phyloP scores from a whole-genome alignment of 53 echinoderm and acorn worm genomes.

The Paelopatides confundens region DNA sequence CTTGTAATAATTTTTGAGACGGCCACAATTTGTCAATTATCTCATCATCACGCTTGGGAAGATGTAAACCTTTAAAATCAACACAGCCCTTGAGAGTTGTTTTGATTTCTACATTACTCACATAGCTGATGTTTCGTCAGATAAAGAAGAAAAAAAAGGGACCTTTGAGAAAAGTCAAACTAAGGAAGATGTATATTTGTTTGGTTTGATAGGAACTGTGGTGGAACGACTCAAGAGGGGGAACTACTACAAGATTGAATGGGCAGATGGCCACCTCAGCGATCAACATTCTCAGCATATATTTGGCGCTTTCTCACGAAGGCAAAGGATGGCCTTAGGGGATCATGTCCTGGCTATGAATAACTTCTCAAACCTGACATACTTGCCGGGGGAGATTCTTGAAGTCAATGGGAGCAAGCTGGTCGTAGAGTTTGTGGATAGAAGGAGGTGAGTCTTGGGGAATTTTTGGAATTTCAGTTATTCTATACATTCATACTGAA shows the following conservation, averaged over 20 bases:
- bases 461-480: not conserved
- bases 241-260: conserved; percentile 77
- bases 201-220: conserved; percentile 68
- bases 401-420: conserved; percentile 69
- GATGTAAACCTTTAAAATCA: not conserved
- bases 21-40: too few species aligned
- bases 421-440: conserved; percentile 89
- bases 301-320: conserved; percentile 90
- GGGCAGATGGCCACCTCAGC: conserved; percentile 77
- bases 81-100: not conserved
- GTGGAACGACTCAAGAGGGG: conserved; percentile 73
- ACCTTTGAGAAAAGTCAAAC: not conserved
- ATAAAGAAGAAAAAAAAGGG: not conserved
- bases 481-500: not conserved
- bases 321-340: conserved; percentile 89
- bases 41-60: too few species aligned
- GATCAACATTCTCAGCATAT: conserved; percentile 83
- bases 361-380: conserved; percentile 68
- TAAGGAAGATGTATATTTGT: not conserved
- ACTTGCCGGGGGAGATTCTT: conserved; percentile 83
- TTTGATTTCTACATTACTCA: not conserved
- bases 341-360: conserved; percentile 86
- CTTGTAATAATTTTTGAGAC: too few species aligned
- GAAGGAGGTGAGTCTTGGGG: conserved; percentile 71
- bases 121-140: not conserved